Base-by-base conservation (phyloP, 2,888 invertebrate species). In the Galerucella pusilla region DNA sequence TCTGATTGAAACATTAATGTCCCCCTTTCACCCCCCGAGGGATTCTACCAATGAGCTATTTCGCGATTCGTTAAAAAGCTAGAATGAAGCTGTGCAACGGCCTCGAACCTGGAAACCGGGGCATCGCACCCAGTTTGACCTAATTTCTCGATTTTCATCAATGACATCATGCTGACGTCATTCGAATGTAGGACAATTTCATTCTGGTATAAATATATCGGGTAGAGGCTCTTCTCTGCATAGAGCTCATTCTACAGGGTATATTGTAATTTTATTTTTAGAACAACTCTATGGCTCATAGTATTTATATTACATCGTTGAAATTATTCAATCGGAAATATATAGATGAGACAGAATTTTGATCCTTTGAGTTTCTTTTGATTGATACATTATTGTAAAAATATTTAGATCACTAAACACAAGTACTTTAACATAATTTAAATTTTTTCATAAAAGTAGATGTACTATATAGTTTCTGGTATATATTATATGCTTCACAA, bases 101-200 rank as follows among this genome's bases (percentile, higher is more conserved):
- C 86, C 86, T 86, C 87, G 85, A 86, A 86, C 86, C 85, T 83
- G 83, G 81, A 73, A 81, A 76, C 76, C 79, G 74, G 80, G 79
- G 68, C 78, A 79, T 78, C 80, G 78, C 75, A 74, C 78, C 80
- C 79, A 73, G 77, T 74, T 76, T 75, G 79, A 79, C 79, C 79
- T 73, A 79, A 72, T 87, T 78, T 75, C 77, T 73, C 75, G 75
- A 73, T 78, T 76, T 75, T 75, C 79, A 78, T 79, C 79, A 88
- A 89, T 91, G 91, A 91, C 91, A 91, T 91, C 90, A 91, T 89
- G 87, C 77, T 85, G 85, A 87, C 84, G 86, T 87, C 87, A 86
- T 84, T 83, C 74, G 72, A 80, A 84, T 84, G 80, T 80, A 87
- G 80, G 77, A 80, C 81, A 91, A 90, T 90, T 91, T 91, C 91